A percentile compares a stretch with the other conserved stretches of the same genome.
Conservation (phyloP, 2,113 vertebrate species). For the Oplegnathus fasciatus region DNA sequence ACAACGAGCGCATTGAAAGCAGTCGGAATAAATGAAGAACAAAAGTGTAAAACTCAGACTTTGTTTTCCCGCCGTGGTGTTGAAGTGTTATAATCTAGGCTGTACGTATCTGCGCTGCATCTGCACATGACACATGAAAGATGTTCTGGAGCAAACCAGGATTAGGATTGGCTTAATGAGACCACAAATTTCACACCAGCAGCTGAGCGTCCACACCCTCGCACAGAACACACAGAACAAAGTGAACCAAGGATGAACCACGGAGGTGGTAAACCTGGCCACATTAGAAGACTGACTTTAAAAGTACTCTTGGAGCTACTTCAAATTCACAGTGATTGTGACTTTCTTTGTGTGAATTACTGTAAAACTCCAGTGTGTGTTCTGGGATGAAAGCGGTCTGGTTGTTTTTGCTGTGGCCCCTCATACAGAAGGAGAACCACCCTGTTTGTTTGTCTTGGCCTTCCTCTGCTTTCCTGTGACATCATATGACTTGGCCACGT, state of each 20-base stretch:
- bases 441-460: constrained; percentile 50
- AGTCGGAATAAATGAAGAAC: neutral
- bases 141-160: constrained; percentile 23
- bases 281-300: neutral
- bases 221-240: constrained; percentile 32
- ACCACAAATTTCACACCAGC: constrained; percentile 49
- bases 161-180: constrained; percentile 24
- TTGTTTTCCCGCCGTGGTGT: neutral
- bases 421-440: constrained; percentile 49
- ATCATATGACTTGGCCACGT: constrained; percentile 11
- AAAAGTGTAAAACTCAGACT: neutral
- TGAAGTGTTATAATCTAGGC: neutral
- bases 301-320: neutral
- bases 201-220: constrained; percentile 32
- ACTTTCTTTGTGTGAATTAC: constrained; percentile 14
- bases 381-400: constrained; percentile 16
- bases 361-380: constrained; percentile 4
- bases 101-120: neutral
- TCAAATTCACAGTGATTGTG: constrained; percentile 12
- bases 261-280: constrained; percentile 17
- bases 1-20: neutral
- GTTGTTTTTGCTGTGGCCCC: constrained; percentile 37
- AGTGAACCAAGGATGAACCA: neutral
- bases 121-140: constrained; percentile 24
- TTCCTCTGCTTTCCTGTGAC: constrained; percentile 49